Evolutionary conservation across 2,797 vertebrate genomes (phyloP).

Genomic region (Myotis findleyi): DNA sequence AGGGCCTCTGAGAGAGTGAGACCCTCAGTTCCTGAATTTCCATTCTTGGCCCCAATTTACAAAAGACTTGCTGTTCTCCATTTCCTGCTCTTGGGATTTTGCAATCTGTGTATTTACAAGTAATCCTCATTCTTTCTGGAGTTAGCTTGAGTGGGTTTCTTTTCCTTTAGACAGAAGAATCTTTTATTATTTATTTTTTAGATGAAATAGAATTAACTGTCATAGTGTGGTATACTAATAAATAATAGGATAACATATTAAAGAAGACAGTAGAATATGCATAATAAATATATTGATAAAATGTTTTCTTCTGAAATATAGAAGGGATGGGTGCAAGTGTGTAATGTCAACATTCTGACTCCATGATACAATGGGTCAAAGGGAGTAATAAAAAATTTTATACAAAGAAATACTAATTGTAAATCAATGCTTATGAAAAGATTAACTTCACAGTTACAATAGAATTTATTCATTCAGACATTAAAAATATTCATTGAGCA

Average conservation of each 20-base stretch:
- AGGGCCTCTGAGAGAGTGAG: neutral
- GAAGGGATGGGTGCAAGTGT: constrained; percentile 18
- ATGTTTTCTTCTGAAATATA: constrained; percentile 48
- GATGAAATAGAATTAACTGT: constrained; percentile 46
- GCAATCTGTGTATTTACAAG: constrained; percentile 8
- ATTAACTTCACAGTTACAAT: constrained; percentile 50
- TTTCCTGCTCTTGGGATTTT: constrained; percentile 30
- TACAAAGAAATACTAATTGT: constrained; percentile 46
- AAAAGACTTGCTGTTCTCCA: constrained; percentile 11
- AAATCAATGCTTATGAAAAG: constrained; percentile 61
- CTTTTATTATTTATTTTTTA: constrained; percentile 55
- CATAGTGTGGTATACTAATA: constrained; percentile 26
- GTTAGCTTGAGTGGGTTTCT: neutral
- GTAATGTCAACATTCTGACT: constrained; percentile 26
- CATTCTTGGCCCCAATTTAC: neutral
- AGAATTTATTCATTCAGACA: constrained; percentile 58
- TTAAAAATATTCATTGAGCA: constrained; percentile 45
- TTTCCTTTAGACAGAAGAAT: constrained; percentile 50
- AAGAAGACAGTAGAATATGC: constrained; percentile 36
- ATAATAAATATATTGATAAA: neutral
- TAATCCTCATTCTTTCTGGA: neutral
- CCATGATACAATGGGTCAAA: constrained; percentile 21
- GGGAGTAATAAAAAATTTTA: constrained; percentile 53
- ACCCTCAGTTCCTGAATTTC: neutral
- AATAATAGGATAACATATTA: constrained; percentile 49